Percentiles rank a stretch among this genome's conserved stretches.
These are phyloP conservation scores for Ameiurus melas DNA, from an alignment of 2,113 vertebrate species.

Conservation along the genomic window DNA sequence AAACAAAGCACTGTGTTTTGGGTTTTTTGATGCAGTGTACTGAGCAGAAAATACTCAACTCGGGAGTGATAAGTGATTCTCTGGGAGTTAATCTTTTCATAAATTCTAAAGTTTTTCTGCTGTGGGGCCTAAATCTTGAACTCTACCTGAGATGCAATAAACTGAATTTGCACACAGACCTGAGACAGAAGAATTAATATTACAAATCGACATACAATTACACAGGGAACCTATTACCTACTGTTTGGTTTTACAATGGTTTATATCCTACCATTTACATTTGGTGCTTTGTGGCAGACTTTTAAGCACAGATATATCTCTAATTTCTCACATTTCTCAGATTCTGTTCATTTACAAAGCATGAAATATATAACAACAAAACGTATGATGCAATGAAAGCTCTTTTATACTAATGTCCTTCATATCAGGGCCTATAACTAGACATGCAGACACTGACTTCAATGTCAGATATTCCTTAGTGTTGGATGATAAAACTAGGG, in stretches of 20 bases:
- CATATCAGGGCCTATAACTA: background rate
- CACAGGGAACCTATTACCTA: slow-evolving; percentile 50
- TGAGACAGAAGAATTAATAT: slow-evolving; percentile 72
- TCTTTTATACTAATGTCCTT: background rate
- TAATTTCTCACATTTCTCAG: background rate
- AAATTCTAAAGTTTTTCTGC: slow-evolving; percentile 57
- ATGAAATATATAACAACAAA: background rate
- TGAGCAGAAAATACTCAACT: slow-evolving; percentile 65
- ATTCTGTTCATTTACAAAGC: background rate
- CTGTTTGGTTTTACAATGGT: slow-evolving; percentile 18
- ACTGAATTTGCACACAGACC: slow-evolving; percentile 72
- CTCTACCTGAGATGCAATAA: slow-evolving; percentile 83
- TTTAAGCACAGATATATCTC: background rate
- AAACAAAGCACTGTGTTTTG: slow-evolving; percentile 76
- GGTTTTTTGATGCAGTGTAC: slow-evolving; percentile 71
- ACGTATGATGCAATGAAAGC: background rate
- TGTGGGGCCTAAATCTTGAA: slow-evolving; percentile 69
- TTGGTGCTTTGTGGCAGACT: background rate
- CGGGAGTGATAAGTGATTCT: background rate
- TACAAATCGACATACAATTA: slow-evolving; percentile 42
- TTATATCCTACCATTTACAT: slow-evolving; percentile 4
- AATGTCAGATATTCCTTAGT: background rate
- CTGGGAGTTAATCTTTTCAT: background rate
- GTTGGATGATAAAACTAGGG: background rate
- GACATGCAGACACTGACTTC: background rate